Evolutionary conservation across 1,140 invertebrate genomes (phyloP), one percentile per base, ranked within the genome.

Genomic region (Drosophila insularis): DNA sequence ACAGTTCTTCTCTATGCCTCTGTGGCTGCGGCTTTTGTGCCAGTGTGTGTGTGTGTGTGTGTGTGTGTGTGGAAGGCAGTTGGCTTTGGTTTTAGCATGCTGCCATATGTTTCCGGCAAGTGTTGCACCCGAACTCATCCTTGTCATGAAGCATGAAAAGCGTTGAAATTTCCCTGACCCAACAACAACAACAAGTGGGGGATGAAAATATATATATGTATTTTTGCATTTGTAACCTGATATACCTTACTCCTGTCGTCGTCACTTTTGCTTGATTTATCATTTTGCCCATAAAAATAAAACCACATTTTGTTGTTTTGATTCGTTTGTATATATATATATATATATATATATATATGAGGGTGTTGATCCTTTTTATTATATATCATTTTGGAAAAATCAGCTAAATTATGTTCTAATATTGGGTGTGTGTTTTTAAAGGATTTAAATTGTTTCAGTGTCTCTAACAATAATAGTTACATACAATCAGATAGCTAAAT

Each of bases 91-190:
- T 89, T 86, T 87, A 87, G 82, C 84, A 76, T 80, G 84, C 79
- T 74, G 79, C 82, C 82, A 87, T 87, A 87, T 87, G 82, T 89
- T 87, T 87, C 82, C 82, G 82, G 82, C 84, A 86, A 86, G 84
- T 86, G 82, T 81, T 23, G 32, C 43, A 43, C 32, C 32, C 14
- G n/a, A 27, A 35, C 55, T 21, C 35, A 40, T 32, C 32, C 35
- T 40, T 78, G 46, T 77, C 78, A 40, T 27, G 27, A 27, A 43
- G 66, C 81, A 68, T 84, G 81, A 86, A 87, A 81, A 86, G 81
- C 81, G 81, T 87, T 86, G 84, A 86, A 86, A 87, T 86, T 75
- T 67, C 68, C 82, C 78, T 55, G 69, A 79, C 82, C 81, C 32
- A 35, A 35, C 32, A 86, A 87, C 81, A 86, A 86, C 81, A 86